These are phyloP conservation scores for Bombus ignitus DNA, from an alignment of 1,140 invertebrate species.

Conservation along the genomic window DNA sequence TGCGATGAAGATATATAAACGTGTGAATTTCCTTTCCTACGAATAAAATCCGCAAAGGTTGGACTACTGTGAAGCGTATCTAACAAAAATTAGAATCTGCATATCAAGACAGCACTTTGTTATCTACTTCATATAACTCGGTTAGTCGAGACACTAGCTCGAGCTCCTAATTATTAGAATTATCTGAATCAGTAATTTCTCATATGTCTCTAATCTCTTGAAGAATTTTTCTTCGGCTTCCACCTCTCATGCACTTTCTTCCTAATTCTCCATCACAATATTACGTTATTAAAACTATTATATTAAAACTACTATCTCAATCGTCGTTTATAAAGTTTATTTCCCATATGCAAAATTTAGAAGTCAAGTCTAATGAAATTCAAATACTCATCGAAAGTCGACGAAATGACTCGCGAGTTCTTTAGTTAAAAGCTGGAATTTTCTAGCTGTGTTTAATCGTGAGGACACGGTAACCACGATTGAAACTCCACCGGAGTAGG, in stretches of 20 bases:
- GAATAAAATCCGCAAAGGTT: not conserved
- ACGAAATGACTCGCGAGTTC: not conserved
- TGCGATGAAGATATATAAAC: too few relatives aligned
- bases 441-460: slow-evolving; percentile 12
- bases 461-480: not conserved
- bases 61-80: not conserved
- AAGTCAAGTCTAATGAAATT: not conserved
- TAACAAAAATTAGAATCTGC: too few relatives aligned
- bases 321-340: too few relatives aligned
- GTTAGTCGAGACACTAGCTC: not conserved
- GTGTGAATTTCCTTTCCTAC: too few relatives aligned
- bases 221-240: not conserved
- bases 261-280: not conserved
- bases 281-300: not conserved
- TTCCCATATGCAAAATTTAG: not conserved
- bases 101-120: not conserved
- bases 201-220: not conserved
- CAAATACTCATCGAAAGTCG: slow-evolving; percentile 7
- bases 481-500: not conserved
- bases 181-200: not conserved
- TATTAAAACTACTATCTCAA: not conserved
- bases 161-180: not conserved
- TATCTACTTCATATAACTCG: not conserved
- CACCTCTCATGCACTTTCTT: not conserved
- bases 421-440: not conserved